These are phyloP conservation scores for Drosophila melanosoma DNA, from an alignment of 2,888 invertebrate species.

Conservation along the genomic window DNA sequence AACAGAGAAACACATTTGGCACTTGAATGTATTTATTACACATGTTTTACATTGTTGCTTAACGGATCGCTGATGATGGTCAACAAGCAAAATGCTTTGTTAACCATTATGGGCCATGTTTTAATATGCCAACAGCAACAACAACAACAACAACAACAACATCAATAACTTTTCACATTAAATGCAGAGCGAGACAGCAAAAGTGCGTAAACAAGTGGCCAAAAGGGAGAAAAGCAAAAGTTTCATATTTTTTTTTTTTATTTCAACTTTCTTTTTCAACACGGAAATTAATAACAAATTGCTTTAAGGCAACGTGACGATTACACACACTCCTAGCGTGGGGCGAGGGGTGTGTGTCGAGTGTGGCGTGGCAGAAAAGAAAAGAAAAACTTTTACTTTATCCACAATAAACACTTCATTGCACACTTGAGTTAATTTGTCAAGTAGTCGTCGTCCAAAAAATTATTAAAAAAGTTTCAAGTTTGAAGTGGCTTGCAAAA, in stretches of 20 bases:
- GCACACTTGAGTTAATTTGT: slow-evolving; percentile 80
- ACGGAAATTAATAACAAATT: slow-evolving; percentile 81
- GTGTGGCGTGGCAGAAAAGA: slow-evolving; percentile 17
- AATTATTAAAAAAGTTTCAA: slow-evolving; percentile 77
- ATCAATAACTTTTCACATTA: slow-evolving; percentile 78
- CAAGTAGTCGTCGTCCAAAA: slow-evolving; percentile 46
- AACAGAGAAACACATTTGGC: slow-evolving; percentile 12
- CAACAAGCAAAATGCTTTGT: slow-evolving; percentile 77
- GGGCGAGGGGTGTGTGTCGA: slow-evolving; percentile 4
- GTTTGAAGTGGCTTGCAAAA: slow-evolving; percentile 31
- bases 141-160: slow-evolving; percentile 34
- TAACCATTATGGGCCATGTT: slow-evolving; percentile 80
- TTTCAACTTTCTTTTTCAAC: slow-evolving; percentile 62
- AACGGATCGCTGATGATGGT: slow-evolving; percentile 62
- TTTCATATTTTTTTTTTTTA: slow-evolving; percentile 41
- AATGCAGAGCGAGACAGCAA: slow-evolving; percentile 38
- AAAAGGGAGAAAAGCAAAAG: slow-evolving; percentile 47
- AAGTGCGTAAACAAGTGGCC: slow-evolving; percentile 5
- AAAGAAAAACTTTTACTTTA: slow-evolving; percentile 59
- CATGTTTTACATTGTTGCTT: slow-evolving; percentile 77
- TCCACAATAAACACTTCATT: slow-evolving; percentile 80
- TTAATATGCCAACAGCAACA: slow-evolving; percentile 67
- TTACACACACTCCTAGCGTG: slow-evolving; percentile 29
- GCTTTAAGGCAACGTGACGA: slow-evolving; percentile 72
- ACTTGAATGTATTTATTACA: slow-evolving; percentile 77